Percentiles rank a stretch among this genome's conserved stretches.
Evolutionary conservation across 2,113 vertebrate genomes (phyloP).

Genomic region (Aptenodytes forsteri): DNA sequence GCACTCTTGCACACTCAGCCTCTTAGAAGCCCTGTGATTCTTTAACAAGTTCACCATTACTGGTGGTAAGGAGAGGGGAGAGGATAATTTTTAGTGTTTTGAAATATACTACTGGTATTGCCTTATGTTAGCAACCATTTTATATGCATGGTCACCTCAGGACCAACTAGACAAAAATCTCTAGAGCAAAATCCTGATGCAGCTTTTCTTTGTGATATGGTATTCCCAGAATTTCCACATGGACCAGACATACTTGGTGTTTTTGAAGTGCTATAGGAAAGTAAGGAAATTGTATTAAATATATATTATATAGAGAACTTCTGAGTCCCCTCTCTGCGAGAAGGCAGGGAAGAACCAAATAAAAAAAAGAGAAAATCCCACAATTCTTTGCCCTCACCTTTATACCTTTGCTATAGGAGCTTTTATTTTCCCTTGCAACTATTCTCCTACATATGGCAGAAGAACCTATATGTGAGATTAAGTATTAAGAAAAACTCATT

Average conservation of each 20-base stretch:
- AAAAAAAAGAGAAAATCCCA: background rate
- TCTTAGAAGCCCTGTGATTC: background rate
- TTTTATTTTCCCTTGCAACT: background rate
- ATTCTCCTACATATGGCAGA: background rate
- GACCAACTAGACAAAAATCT: background rate
- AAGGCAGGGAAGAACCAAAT: background rate
- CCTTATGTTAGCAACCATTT: background rate
- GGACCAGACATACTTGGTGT: background rate
- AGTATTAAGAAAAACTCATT: background rate
- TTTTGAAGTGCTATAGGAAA: background rate
- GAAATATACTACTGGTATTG: background rate
- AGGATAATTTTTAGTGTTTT: background rate
- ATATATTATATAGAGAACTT: background rate
- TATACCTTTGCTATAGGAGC: background rate
- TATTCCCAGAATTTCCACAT: background rate
- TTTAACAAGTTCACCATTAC: background rate
- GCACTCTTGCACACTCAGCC: background rate
- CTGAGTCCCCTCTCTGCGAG: background rate
- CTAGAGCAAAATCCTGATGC: background rate
- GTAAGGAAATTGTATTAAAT: background rate
- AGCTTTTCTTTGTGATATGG: background rate
- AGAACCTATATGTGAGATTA: background rate
- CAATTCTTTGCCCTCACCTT: background rate
- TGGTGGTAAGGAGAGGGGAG: background rate
- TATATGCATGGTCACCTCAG: background rate